Base-by-base conservation (phyloP, 2,113 vertebrate species). In the Heteronetta atricapilla region DNA sequence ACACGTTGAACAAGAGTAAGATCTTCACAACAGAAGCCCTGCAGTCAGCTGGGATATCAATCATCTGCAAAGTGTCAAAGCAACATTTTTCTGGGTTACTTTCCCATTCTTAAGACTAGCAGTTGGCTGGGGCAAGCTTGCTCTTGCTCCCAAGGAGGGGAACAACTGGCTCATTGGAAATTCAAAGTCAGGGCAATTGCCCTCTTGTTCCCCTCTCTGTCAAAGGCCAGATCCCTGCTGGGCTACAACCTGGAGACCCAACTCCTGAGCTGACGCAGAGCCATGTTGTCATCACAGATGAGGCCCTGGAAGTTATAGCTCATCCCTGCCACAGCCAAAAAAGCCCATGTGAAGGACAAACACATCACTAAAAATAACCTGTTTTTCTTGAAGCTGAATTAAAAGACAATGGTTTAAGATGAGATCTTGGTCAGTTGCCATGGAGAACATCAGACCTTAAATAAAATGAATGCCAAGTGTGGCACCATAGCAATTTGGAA, bases 371-470 rank as follows among this genome's bases (percentile, higher is more conserved):
- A 88, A 91, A 84, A 95, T 79, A 95, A 73, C 60, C 18, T 28
- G 20, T 10, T 38, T 88, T 91, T 26, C 38, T 70, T 78, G n/a
- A 90, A 74, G 62, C 23, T 72, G 73, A 69, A 59, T 63, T 52
- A 36, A 84, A 84, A 90, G 53, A 53, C 40, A 52, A 40, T 0
- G 0, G 26, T 19, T 75, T n/a, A 86, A 84, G 21, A 89, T 55
- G 69, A 77, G 59, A 44, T 78, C 86, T 83, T 88, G 93, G 78
- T 62, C 82, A 88, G 95, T 92, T 95, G 83, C 88, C 86, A 94
- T 73, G 92, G 93, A 84, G 80, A 95, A 95, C 81, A 84, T 50
- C 76, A 82, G 69, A 67, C n/a, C 81, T 78, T 62, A 88, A 88
- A 92, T 73, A 86, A 88, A 96, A 72, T 1, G 3, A 88, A 90